Evolutionary conservation across 2,113 vertebrate species (phyloP).

Genomic region (Mandrillus leucophaeus): DNA sequence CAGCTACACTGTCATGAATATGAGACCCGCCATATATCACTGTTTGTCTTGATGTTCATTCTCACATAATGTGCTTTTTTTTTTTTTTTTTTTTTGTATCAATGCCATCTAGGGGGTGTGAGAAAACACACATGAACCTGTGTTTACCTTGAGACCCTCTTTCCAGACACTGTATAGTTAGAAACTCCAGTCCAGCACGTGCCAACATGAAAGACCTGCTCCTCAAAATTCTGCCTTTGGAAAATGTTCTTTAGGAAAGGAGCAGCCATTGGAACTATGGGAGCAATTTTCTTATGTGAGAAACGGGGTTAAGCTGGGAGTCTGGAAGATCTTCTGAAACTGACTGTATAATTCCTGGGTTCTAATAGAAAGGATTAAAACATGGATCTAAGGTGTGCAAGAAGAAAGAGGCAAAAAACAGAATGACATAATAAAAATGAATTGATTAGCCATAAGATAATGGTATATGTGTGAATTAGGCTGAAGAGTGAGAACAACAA

Average conservation of each 20-base stretch:
- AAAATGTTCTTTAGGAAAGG: constrained; percentile 33
- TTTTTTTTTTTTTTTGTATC: not conserved
- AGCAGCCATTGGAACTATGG: constrained; percentile 1
- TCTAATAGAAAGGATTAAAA: not conserved
- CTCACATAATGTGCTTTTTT: not conserved
- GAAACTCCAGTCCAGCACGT: not conserved
- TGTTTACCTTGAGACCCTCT: not conserved
- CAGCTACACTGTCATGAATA: not conserved
- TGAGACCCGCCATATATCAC: not conserved
- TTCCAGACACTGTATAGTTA: not conserved
- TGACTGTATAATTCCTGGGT: not conserved
- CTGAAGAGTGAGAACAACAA: not conserved
- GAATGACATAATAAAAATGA: constrained; percentile 11
- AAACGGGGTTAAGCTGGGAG: not conserved
- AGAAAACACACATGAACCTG: not conserved
- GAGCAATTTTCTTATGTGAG: not conserved
- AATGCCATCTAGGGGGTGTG: not conserved
- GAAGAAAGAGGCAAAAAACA: not conserved
- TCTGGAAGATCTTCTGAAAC: not conserved
- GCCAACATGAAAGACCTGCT: not conserved
- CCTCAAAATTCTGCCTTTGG: constrained; percentile 20
- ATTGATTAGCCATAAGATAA: not conserved
- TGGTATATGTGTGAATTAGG: not conserved
- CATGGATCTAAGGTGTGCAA: not conserved
- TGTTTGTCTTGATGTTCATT: not conserved